phyloP scores from a whole-genome alignment of 2,888 invertebrate genomes.

The Cephus runcator region DNA sequence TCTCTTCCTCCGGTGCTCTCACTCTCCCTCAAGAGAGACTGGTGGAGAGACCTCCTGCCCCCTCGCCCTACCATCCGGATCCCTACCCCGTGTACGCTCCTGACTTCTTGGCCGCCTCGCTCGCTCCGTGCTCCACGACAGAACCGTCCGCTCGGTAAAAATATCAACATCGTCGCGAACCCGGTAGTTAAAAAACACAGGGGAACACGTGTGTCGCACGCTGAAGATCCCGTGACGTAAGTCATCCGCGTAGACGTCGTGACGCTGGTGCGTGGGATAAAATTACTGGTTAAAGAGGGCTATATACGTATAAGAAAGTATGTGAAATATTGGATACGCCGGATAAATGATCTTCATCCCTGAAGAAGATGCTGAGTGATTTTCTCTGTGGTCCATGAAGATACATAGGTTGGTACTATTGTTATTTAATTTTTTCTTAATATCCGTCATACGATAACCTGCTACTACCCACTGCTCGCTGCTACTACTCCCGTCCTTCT shows the following conservation, averaged over 20 bases:
- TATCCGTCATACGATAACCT: not conserved
- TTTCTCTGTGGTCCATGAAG: not conserved
- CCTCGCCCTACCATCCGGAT: constrained; percentile 15
- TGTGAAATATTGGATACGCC: not conserved
- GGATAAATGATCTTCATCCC: not conserved
- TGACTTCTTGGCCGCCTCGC: constrained; percentile 31
- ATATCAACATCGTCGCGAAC: constrained; percentile 2
- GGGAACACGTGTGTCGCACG: not conserved
- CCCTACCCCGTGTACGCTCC: constrained; percentile 15
- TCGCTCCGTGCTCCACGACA: constrained; percentile 29
- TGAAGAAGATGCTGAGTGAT: not conserved
- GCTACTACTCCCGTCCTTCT: not conserved
- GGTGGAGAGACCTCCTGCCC: constrained; percentile 7
- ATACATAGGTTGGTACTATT: not conserved
- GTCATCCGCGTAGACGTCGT: not conserved
- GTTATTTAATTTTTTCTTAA: not conserved
- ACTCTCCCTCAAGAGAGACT: constrained; percentile 5
- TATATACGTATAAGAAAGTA: not conserved
- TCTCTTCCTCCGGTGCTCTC: constrained; percentile 20
- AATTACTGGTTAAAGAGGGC: not conserved
- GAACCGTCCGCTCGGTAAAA: constrained; percentile 23
- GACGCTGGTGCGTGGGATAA: not conserved
- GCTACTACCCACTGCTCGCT: not conserved
- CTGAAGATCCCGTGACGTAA: not conserved
- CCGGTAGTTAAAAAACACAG: not conserved